Base-by-base conservation (phyloP, 2,797 vertebrate genomes). In the Chelon labrosus region DNA sequence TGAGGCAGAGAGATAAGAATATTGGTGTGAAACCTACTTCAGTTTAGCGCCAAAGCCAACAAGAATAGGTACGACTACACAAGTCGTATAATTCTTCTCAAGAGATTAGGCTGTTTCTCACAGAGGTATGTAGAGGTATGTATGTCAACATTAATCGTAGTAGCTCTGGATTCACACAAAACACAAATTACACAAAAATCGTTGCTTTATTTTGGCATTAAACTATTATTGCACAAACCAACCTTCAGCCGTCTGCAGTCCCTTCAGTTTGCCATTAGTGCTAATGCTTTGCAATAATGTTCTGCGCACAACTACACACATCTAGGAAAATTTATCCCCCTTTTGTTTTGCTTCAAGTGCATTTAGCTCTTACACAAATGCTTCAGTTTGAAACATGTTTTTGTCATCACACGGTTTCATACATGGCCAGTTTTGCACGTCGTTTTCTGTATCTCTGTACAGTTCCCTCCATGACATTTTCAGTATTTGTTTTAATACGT, bases 401-500 rank as follows among this genome's bases (percentile, higher is more conserved):
- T 64, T 20, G 38, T 82, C 16, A 67, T 64, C 60, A 60, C 27
- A 53, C 39, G 50, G 41, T 35, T 79, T 66, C 47, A 58, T 41
- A 38, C 8, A 27, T 84, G 55, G 13, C 41, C 69, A 63, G 37
- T 54, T 51, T 2, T 31, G 11, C 1, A 51, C 63, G 42, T 10
- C 39, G 37, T 47, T 42, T 22, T 55, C 35, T 50, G 5, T 38
- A 37, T 65, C n/a, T 49, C n/a, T 13, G 8, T 41, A 41, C 12
- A 41, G 39, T 41, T 10, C 12, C 12, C 12, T 41, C 12, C 39
- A 41, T 41, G 10, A 10, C 39, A 41, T 41, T 41, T 41, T 8
- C 7, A 35, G 5, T 35, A 7, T 35, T 35, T 35, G 31, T 35
- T 35, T 8, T 35, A 8, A 35, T 35, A 8, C 31, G 2, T 35